Percentiles rank a stretch among this genome's conserved stretches.
phyloP scores from a whole-genome alignment of 2,113 vertebrate species.

The Xenopus tropicalis region UCB_Xtro_10.0 CM004444.2:162119501-162120000 shows the following conservation, averaged over 20 bases:
- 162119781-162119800: slow-evolving; percentile 18
- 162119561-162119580: no score
- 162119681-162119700: neutral
- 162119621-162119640: neutral
- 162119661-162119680: neutral
- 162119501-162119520: no score
- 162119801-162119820: slow-evolving; percentile 1
- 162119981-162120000: neutral
- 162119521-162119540: no score
- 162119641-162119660: neutral
- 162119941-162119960: slow-evolving; percentile 10
- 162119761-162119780: neutral
- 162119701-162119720: neutral
- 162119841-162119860: neutral
- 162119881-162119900: neutral
- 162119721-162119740: neutral
- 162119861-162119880: neutral
- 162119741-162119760: neutral
- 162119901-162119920: neutral
- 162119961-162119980: slow-evolving; percentile 18
- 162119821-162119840: neutral
- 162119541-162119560: no score
- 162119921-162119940: neutral
- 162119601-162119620: neutral
- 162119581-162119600: slow-evolving; percentile 11